Percentiles rank a stretch among this genome's conserved stretches.
phyloP scores from a whole-genome alignment of 2,888 invertebrate genomes.

The Xylophagus ater region DNA sequence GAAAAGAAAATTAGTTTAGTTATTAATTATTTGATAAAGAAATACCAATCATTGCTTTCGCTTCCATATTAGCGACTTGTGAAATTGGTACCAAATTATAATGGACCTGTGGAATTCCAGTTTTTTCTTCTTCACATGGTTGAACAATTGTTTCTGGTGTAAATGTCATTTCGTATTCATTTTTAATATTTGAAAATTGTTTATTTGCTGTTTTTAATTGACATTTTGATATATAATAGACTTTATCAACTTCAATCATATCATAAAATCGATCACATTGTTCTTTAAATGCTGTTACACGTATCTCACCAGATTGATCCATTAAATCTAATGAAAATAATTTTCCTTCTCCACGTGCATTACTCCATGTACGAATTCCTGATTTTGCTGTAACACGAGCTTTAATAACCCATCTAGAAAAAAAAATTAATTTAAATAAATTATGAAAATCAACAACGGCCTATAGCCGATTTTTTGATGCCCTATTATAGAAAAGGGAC shows the following conservation, averaged over 20 bases:
- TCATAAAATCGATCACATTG: constrained; percentile 82
- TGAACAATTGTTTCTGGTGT: constrained; percentile 57
- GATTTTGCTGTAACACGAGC: constrained; percentile 79
- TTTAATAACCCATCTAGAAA: constrained; percentile 74
- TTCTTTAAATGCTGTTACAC: constrained; percentile 81
- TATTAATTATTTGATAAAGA: background rate
- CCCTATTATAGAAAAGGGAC: too few species aligned
- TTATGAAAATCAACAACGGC: too few species aligned
- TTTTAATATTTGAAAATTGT: constrained; percentile 67
- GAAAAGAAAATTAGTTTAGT: constrained; percentile 5
- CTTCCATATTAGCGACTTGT: constrained; percentile 53
- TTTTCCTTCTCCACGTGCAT: constrained; percentile 86
- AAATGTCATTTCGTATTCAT: constrained; percentile 95
- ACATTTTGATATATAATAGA: constrained; percentile 80
- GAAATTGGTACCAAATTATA: constrained; percentile 69
- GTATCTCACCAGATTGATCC: constrained; percentile 89
- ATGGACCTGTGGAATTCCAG: constrained; percentile 61
- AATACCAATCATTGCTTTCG: constrained; percentile 62
- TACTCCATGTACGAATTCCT: constrained; percentile 75
- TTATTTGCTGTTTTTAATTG: constrained; percentile 90
- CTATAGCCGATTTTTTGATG: too few species aligned
- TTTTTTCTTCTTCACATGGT: constrained; percentile 46
- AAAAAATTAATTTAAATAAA: background rate
- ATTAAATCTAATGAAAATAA: constrained; percentile 86
- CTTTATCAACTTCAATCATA: constrained; percentile 74